Percentiles rank a stretch among this genome's conserved stretches.
phyloP scores from a whole-genome alignment of 1,140 invertebrate genomes.

The Mamestra configurata region DNA sequence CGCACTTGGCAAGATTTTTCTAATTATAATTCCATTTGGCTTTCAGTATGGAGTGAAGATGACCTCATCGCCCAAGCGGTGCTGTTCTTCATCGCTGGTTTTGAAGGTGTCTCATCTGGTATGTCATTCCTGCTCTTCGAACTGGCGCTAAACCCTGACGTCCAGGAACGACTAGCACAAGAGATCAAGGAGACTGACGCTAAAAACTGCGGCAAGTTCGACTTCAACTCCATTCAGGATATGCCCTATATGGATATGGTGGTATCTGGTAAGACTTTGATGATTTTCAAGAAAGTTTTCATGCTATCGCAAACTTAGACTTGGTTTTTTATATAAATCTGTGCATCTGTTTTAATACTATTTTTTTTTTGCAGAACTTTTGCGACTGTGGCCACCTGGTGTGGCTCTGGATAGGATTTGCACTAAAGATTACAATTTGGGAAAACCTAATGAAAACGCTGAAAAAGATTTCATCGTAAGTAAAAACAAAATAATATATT shows the following conservation, averaged over 20 bases:
- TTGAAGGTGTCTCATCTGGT: conserved; percentile 90
- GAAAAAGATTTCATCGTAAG: conserved; percentile 59
- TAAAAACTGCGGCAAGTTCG: conserved; percentile 80
- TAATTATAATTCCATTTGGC: neutral
- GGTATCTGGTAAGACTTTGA: conserved; percentile 59
- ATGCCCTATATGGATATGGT: conserved; percentile 91
- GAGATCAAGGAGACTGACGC: conserved; percentile 68
- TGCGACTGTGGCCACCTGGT: no score
- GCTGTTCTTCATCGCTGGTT: conserved; percentile 90
- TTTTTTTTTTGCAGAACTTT: no score
- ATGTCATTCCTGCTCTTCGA: conserved; percentile 87
- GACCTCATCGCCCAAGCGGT: conserved; percentile 88
- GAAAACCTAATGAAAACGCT: conserved; percentile 54
- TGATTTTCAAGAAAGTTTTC: no score
- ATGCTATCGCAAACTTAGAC: no score
- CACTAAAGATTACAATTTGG: no score
- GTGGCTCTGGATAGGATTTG: no score
- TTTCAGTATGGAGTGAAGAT: conserved; percentile 83
- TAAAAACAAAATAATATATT: neutral
- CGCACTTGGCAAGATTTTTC: no score
- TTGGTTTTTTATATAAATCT: no score
- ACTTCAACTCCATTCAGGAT: conserved; percentile 69
- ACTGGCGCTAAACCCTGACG: conserved; percentile 88
- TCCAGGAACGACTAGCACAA: conserved; percentile 88
- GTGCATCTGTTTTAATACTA: no score